A percentile compares a stretch with the other conserved stretches of the same genome.
Evolutionary conservation across 2,888 invertebrate species (phyloP).

Genomic region (Leptopilina myrica): DNA sequence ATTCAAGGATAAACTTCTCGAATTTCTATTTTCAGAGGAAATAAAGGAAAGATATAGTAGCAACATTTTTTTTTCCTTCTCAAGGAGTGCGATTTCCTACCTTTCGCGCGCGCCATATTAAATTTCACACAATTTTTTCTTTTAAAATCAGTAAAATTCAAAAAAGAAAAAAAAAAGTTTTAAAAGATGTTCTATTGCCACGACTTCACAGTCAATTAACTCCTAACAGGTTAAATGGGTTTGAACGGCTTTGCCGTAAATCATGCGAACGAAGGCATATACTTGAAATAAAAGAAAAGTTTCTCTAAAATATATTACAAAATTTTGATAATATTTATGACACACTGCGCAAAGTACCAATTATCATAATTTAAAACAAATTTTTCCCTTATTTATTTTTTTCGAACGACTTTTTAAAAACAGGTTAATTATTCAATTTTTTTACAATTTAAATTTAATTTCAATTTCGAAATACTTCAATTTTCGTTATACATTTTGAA

Average conservation of each 20-base stretch:
- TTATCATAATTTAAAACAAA: neutral
- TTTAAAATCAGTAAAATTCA: neutral
- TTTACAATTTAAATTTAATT: too few relatives aligned
- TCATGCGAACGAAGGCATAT: slow-evolving; percentile 2
- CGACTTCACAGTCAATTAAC: slow-evolving; percentile 10
- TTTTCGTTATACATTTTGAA: slow-evolving; percentile 12
- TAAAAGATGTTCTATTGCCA: slow-evolving; percentile 20
- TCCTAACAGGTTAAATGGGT: slow-evolving; percentile 12
- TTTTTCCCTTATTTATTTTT: too few relatives aligned
- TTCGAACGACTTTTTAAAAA: neutral
- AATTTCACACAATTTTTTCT: neutral
- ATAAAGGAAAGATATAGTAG: slow-evolving; percentile 15
- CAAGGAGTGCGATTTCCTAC: neutral
- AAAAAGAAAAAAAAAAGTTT: neutral
- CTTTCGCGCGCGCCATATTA: too few relatives aligned
- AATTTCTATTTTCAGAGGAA: slow-evolving; percentile 18
- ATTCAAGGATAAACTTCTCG: slow-evolving; percentile 4
- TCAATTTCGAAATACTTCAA: neutral
- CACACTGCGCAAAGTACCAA: neutral
- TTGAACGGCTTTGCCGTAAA: slow-evolving; percentile 13
- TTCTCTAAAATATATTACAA: slow-evolving; percentile 16
- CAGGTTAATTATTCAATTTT: too few relatives aligned
- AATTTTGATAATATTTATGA: slow-evolving; percentile 1
- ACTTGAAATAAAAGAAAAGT: neutral
- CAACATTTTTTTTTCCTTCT: neutral